Conservation (phyloP, 2,888 invertebrate species). For the Agelastica alni region DNA sequence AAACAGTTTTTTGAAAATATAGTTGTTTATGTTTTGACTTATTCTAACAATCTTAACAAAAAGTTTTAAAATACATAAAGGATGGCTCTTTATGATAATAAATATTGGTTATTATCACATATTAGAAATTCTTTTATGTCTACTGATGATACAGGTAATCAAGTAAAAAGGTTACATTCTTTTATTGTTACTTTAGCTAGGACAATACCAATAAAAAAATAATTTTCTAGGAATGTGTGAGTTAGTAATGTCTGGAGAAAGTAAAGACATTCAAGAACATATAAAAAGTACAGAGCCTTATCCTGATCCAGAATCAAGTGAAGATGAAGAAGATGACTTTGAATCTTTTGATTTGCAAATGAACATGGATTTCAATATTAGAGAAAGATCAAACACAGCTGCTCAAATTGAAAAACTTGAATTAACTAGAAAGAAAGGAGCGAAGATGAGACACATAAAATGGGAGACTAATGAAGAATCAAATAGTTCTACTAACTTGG, state of each 20-base stretch:
- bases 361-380: constrained; percentile 66
- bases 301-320: constrained; percentile 78
- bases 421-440: constrained; percentile 78
- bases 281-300: constrained; percentile 62
- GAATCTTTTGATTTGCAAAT: constrained; percentile 78
- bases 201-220: no score
- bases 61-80: no score
- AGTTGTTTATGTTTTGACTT: no score
- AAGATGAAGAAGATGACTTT: constrained; percentile 68
- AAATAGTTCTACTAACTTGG: constrained; percentile 62
- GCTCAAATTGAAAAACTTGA: constrained; percentile 88
- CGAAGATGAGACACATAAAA: constrained; percentile 76
- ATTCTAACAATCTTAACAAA: no score
- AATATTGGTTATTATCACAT: constrained; percentile 89
- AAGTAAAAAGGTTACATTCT: background rate
- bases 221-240: constrained; percentile 84
- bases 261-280: constrained; percentile 62
- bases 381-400: constrained; percentile 83
- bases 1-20: no score
- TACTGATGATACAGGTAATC: constrained; percentile 80
- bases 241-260: constrained; percentile 85
- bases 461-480: constrained; percentile 70
- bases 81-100: constrained; percentile 95
- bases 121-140: constrained; percentile 94
- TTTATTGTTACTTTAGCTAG: constrained; percentile 5